Evolutionary conservation across 1,140 invertebrate species (phyloP).

Genomic region (Chironomus tepperi): DNA sequence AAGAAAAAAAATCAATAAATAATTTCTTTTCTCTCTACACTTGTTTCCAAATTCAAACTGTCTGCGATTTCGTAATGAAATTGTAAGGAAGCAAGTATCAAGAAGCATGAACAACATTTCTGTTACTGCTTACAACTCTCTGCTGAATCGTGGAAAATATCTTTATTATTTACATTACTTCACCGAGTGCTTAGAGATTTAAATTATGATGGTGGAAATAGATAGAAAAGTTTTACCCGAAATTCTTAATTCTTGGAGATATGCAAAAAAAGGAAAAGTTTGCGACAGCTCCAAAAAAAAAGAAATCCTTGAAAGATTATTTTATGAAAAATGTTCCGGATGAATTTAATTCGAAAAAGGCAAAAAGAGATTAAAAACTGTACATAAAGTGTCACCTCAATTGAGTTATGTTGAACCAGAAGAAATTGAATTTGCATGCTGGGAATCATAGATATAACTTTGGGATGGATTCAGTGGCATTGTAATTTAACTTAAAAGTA

Average conservation of each 20-base stretch:
- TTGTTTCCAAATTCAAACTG: conserved; percentile 5
- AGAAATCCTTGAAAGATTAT: no score
- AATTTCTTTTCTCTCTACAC: background rate
- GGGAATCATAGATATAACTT: no score
- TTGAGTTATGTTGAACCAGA: no score
- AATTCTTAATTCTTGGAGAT: background rate
- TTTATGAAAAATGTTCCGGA: no score
- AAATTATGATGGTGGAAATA: background rate
- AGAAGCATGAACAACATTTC: background rate
- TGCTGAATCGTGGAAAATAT: conserved; percentile 5
- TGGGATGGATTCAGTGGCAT: no score
- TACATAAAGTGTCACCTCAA: no score
- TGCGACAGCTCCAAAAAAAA: no score
- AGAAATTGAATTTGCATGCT: no score
- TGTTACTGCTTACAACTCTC: background rate
- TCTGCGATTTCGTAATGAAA: background rate
- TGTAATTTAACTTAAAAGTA: no score
- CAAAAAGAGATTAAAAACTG: no score
- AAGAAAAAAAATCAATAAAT: background rate
- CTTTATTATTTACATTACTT: conserved; percentile 14
- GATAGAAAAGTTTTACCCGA: background rate
- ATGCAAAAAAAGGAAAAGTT: no score
- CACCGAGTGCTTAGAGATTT: conserved; percentile 1
- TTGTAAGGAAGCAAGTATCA: background rate
- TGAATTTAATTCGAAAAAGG: no score